Evolutionary conservation across 2,113 vertebrate genomes (phyloP).

Genomic region (Circaetus cinerascens): DNA sequence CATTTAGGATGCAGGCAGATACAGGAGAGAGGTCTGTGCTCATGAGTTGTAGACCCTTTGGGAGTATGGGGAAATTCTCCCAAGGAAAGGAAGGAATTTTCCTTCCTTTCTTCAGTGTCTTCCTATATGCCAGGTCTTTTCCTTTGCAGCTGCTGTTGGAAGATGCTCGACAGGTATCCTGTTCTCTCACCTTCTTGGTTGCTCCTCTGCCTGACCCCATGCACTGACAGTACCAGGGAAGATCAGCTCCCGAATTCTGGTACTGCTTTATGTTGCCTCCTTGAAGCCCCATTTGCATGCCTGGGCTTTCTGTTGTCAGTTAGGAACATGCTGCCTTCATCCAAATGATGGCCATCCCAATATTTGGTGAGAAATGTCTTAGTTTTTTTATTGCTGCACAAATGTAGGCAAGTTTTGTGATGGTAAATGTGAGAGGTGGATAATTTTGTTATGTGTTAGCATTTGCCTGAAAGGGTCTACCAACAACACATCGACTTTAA

Average conservation of each 20-base stretch:
- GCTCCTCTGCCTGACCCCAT: neutral
- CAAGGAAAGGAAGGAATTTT: neutral
- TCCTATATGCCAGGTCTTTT: neutral
- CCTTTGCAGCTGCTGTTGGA: neutral
- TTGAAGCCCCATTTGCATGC: neutral
- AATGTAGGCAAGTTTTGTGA: fast-evolving
- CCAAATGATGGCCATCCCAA: neutral
- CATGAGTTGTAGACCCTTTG: neutral
- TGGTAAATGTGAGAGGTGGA: neutral
- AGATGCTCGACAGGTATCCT: neutral
- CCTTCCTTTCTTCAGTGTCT: neutral
- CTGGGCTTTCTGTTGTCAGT: neutral
- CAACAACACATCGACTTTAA: neutral
- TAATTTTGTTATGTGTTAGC: neutral
- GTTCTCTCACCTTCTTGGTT: neutral
- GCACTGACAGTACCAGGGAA: neutral
- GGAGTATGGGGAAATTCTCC: neutral
- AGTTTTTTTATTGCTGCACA: neutral
- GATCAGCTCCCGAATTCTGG: neutral
- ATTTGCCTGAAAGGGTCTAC: neutral
- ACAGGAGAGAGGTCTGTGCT: neutral
- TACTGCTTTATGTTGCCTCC: neutral
- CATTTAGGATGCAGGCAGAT: neutral
- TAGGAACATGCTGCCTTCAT: neutral
- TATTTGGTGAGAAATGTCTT: neutral